Evolutionary conservation across 1,140 invertebrate species (phyloP).

Genomic region (Limonius californicus): DNA sequence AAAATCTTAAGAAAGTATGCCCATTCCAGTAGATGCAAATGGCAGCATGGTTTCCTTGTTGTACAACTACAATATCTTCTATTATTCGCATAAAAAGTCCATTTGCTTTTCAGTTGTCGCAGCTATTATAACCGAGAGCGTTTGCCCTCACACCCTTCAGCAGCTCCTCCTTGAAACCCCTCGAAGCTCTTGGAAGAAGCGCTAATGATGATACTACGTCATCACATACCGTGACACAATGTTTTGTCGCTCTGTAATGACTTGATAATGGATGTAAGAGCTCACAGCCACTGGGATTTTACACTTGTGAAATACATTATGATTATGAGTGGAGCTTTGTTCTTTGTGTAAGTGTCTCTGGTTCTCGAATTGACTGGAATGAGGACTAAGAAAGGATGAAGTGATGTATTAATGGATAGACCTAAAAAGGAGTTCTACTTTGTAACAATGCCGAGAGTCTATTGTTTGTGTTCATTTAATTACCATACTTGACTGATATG

Average conservation of each 20-base stretch:
- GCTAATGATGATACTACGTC: conserved; percentile 29
- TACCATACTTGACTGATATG: no score
- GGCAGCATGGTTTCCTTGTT: no score
- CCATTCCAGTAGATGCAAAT: no score
- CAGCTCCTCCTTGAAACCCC: conserved; percentile 3
- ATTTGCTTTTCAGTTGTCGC: background rate
- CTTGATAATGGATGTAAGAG: conserved; percentile 33
- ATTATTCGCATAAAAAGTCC: no score
- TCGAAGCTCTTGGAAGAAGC: conserved; percentile 17
- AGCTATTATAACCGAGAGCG: conserved; percentile 1
- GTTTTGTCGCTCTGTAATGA: conserved; percentile 30
- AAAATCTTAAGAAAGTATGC: no score
- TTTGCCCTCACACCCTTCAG: background rate
- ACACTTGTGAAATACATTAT: conserved; percentile 33
- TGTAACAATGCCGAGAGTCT: no score
- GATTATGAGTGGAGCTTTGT: conserved; percentile 28
- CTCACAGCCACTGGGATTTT: conserved; percentile 28
- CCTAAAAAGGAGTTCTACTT: background rate
- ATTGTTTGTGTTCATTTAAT: no score
- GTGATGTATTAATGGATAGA: conserved; percentile 22
- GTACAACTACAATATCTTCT: no score
- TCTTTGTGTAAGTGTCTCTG: conserved; percentile 23
- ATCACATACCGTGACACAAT: conserved; percentile 30
- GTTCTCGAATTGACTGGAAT: conserved; percentile 25
- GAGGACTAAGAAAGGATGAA: conserved; percentile 26